phyloP scores from a whole-genome alignment of 2,888 invertebrate genomes.

The Drosophila greeni region DNA sequence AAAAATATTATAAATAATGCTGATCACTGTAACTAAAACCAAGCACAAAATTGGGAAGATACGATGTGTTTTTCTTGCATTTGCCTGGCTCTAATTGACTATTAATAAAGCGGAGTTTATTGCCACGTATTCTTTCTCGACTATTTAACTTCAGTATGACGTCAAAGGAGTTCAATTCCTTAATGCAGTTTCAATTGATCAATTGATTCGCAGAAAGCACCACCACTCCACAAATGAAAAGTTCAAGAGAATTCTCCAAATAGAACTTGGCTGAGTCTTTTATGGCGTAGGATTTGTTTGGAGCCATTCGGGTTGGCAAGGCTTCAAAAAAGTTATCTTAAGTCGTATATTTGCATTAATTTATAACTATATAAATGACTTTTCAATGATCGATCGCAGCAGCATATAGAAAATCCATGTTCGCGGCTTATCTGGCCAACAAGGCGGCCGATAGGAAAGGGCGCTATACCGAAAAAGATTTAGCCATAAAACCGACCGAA shows the following conservation, averaged over 20 bases:
- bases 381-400: slow-evolving; percentile 60
- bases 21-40: neutral
- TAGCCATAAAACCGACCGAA: slow-evolving; percentile 28
- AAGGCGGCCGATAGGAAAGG: slow-evolving; percentile 28
- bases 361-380: slow-evolving; percentile 62
- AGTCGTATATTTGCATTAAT: slow-evolving; percentile 60
- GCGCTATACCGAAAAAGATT: slow-evolving; percentile 42
- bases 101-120: slow-evolving; percentile 27
- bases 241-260: slow-evolving; percentile 28
- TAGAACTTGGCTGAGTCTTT: slow-evolving; percentile 14
- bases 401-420: slow-evolving; percentile 31
- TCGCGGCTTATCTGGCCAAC: slow-evolving; percentile 33
- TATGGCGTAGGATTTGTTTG: slow-evolving; percentile 24
- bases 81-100: neutral
- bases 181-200: slow-evolving; percentile 27
- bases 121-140: neutral
- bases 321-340: slow-evolving; percentile 56
- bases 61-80: neutral
- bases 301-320: slow-evolving; percentile 5
- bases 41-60: neutral
- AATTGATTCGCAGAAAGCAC: slow-evolving; percentile 9
- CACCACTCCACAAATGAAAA: neutral
- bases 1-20: neutral
- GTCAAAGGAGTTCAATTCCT: slow-evolving; percentile 22
- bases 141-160: slow-evolving; percentile 33